phyloP scores from a whole-genome alignment of 2,888 invertebrate genomes.

The Diarsia dahlii region DNA sequence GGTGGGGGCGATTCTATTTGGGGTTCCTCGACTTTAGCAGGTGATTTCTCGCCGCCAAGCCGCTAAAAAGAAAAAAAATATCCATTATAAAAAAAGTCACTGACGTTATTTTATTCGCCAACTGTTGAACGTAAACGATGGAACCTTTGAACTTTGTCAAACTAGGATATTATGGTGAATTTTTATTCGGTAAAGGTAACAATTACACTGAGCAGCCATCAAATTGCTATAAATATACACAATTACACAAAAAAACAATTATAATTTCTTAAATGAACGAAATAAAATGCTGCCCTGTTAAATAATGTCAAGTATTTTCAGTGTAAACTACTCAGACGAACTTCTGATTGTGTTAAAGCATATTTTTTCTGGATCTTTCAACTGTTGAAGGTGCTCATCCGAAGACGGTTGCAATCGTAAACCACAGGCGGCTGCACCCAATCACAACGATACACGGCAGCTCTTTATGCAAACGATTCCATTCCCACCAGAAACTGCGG shows the following conservation, averaged over 20 bases:
- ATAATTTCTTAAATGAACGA: neutral
- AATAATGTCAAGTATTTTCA: neutral
- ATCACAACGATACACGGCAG: neutral
- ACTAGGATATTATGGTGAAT: neutral
- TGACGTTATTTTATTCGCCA: neutral
- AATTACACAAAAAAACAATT: neutral
- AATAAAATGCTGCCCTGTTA: neutral
- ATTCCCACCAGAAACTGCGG: neutral
- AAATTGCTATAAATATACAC: neutral
- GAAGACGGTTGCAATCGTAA: neutral
- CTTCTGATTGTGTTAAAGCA: neutral
- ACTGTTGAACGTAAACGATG: neutral
- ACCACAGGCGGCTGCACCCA: neutral
- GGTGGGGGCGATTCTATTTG: slow-evolving; percentile 21
- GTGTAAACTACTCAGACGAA: neutral
- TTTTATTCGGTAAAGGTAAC: neutral
- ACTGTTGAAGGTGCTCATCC: neutral
- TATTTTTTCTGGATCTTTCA: neutral
- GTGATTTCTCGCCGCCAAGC: slow-evolving; percentile 66
- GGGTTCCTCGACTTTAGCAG: slow-evolving; percentile 31
- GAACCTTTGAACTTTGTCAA: neutral
- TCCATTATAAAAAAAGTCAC: neutral
- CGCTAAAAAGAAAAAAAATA: slow-evolving; percentile 61
- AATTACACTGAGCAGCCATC: neutral
- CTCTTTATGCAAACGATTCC: neutral